Base-by-base conservation (phyloP, 2,113 vertebrate genomes). In the Clarias gariepinus region DNA sequence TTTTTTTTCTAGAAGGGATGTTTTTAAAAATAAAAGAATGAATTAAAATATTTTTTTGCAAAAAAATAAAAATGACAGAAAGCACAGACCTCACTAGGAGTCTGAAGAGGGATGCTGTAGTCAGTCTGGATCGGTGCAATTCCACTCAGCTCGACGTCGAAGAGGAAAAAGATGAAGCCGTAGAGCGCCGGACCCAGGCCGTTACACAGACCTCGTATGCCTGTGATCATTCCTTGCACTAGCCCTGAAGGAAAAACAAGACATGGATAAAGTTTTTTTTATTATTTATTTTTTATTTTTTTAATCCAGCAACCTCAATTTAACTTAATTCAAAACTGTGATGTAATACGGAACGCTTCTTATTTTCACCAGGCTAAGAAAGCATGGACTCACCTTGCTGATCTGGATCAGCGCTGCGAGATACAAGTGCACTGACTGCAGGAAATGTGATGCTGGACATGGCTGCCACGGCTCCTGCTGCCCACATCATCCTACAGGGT, bases 151-250 rank as follows among this genome's bases (percentile, higher is more conserved):
- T 98, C 97, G 25, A 99, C 97, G 0, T 98, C 95, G 90, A 99
- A 99, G 84, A 99, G 94, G 91, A 96, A 99, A 93, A 99, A 99
- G 93, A 99, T 94, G 86, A 99, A 97, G 60, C 98, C 98, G 63
- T 98, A 99, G 1, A 99, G 92, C 4, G 97, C 97, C n/a, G 98
- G 98, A 21, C 98, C 98, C 82, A 99, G 94, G 36, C 98, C 98
- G 82, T 97, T 99, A 90, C 98, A 99, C 52, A 99, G 93, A 9
- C 98, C 98, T 90, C 98, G 92, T 91, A 99, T 96, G 84, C 98
- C 98, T 68, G 98, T 99, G 94, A 99, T 95, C 94, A 99, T 98
- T 33, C 98, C 98, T 92, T 98, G 98, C 16, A 96, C 96, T 86
- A 99, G 96, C 81, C 98, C 98, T 99, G 90, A 41, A 84, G 19